These are phyloP conservation scores for Cyrtonyx montezumae DNA, from an alignment of 2,113 vertebrate species.

Conservation along the genomic window DNA sequence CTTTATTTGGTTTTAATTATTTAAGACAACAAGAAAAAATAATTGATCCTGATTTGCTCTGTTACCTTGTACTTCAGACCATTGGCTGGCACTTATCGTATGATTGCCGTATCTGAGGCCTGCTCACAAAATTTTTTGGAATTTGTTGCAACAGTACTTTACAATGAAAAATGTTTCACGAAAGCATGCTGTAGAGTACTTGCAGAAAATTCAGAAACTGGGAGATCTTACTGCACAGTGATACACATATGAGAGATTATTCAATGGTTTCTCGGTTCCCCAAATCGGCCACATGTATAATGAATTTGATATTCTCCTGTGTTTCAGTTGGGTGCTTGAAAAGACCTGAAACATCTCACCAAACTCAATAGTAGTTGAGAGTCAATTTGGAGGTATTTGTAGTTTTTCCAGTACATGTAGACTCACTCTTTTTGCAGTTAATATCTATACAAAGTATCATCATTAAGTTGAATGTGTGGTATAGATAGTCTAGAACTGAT, in stretches of 20 bases:
- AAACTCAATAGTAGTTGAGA: not conserved
- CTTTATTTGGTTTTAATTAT: not conserved
- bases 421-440: not conserved
- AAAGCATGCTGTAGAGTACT: not conserved
- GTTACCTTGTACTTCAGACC: too few species aligned
- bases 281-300: too few species aligned
- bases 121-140: not conserved
- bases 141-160: not conserved
- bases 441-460: not conserved
- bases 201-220: too few species aligned
- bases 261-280: not conserved
- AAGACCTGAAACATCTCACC: not conserved
- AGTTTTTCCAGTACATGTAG: not conserved
- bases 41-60: not conserved
- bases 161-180: not conserved
- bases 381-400: not conserved
- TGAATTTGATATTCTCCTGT: not conserved
- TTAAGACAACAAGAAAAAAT: not conserved
- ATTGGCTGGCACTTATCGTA: not conserved
- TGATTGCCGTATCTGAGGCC: not conserved
- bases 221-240: not conserved
- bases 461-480: not conserved
- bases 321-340: not conserved
- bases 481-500: not conserved
- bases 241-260: not conserved